Evolutionary conservation across 2,113 vertebrate species (phyloP).

Genomic region (Larimichthys polyactis): DNA sequence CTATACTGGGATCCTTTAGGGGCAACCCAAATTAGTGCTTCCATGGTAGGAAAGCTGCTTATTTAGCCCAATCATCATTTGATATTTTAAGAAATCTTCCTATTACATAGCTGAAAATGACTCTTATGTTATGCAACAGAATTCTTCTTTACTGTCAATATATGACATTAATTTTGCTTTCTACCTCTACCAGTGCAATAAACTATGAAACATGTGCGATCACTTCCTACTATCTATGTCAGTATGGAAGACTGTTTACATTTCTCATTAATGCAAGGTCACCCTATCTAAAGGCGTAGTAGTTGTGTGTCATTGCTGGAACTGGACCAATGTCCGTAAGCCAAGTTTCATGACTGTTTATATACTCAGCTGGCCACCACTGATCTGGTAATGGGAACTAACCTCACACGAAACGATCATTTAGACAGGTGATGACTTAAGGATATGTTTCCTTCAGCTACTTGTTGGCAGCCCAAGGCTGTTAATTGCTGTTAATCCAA

Average conservation of each 20-base stretch:
- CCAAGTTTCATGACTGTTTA: conserved; percentile 71
- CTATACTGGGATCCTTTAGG: conserved; percentile 67
- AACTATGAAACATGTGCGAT: background rate
- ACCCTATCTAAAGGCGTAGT: conserved; percentile 6
- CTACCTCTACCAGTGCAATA: background rate
- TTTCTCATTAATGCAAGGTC: conserved; percentile 41
- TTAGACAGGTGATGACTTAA: conserved; percentile 66
- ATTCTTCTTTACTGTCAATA: background rate
- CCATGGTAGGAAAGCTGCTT: conserved; percentile 48
- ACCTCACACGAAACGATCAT: conserved; percentile 41
- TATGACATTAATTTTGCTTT: background rate
- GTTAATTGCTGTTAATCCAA: conserved; percentile 43
- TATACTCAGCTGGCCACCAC: conserved; percentile 28
- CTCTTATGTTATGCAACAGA: background rate
- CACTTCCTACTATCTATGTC: background rate
- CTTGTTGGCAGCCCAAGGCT: background rate
- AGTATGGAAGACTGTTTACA: conserved; percentile 34
- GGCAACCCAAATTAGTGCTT: conserved; percentile 72
- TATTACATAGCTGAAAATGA: background rate
- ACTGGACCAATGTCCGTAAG: conserved; percentile 25
- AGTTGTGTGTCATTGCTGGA: conserved; percentile 62
- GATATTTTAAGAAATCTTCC: background rate
- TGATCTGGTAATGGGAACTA: conserved; percentile 4
- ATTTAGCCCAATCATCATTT: conserved; percentile 43
- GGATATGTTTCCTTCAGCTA: conserved; percentile 53